phyloP scores from a whole-genome alignment of 2,797 vertebrate species.

The Glyptemys insculpta region DNA sequence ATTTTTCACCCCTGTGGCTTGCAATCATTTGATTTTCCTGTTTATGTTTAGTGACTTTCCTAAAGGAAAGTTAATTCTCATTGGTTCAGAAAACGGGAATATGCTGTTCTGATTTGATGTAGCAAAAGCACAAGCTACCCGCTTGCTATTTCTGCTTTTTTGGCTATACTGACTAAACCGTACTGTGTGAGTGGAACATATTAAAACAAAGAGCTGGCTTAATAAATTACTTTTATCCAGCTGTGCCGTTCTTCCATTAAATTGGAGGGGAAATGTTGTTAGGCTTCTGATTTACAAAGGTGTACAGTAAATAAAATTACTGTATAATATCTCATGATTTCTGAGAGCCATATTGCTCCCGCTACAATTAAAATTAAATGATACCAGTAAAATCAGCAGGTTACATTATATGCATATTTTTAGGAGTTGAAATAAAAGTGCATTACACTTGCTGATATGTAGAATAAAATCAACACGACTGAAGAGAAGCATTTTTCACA shows the following conservation, averaged over 20 bases:
- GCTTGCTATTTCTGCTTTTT: conserved; percentile 40
- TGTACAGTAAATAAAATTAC: conserved; percentile 62
- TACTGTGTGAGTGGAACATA: conserved; percentile 15
- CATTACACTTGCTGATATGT: conserved; percentile 7
- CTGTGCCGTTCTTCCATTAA: conserved; percentile 33
- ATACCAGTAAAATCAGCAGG: conserved; percentile 45
- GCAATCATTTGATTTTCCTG: not conserved
- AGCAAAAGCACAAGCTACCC: not conserved
- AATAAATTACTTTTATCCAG: conserved; percentile 33
- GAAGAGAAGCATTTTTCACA: not conserved
- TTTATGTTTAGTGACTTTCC: fast-evolving
- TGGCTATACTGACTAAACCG: not conserved
- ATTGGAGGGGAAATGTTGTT: not conserved
- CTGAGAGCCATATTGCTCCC: not conserved
- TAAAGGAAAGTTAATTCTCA: not conserved
- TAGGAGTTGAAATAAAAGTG: conserved; percentile 11
- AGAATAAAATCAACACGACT: conserved; percentile 16
- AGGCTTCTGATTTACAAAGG: conserved; percentile 29
- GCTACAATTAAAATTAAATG: conserved; percentile 59
- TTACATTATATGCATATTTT: conserved; percentile 32
- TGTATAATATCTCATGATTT: conserved; percentile 37
- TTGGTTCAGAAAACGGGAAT: not conserved
- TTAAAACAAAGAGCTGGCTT: conserved; percentile 46
- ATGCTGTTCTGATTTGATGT: not conserved
- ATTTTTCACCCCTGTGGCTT: not conserved